These are phyloP conservation scores for Sitta carolinensis DNA, from an alignment of 2,797 vertebrate genomes.

Conservation along the genomic window DNA sequence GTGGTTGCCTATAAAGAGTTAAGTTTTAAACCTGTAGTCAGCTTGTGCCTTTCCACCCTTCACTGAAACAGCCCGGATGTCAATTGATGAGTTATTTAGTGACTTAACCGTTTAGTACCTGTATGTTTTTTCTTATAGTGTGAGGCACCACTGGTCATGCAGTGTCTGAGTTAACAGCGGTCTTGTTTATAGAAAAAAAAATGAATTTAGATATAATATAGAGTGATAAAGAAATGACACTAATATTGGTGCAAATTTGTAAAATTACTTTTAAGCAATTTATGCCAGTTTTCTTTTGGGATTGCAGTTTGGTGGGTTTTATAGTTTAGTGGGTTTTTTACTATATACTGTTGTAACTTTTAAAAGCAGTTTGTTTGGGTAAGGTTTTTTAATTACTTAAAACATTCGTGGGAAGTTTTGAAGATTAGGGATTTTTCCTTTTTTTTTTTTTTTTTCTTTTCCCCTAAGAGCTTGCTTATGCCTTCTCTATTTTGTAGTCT, in stretches of 20 bases:
- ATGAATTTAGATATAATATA: background rate
- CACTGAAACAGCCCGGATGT: background rate
- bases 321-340: background rate
- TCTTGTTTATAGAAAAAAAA: background rate
- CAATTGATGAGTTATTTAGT: background rate
- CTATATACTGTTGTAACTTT: background rate
- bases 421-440: too few species aligned
- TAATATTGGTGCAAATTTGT: background rate
- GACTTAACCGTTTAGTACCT: background rate
- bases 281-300: background rate
- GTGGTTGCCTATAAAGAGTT: background rate
- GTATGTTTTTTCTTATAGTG: background rate
- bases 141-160: background rate
- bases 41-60: background rate
- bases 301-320: background rate
- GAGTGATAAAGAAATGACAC: background rate
- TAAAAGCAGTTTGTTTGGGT: fast-evolving
- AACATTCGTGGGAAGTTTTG: background rate
- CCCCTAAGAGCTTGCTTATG: background rate
- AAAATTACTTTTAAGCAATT: background rate
- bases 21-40: background rate
- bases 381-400: background rate
- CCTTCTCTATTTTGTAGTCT: background rate
- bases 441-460: background rate
- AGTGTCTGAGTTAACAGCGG: background rate